These are phyloP conservation scores for Gibbula magus DNA, from an alignment of 2,888 invertebrate species.

Conservation along the genomic window DNA sequence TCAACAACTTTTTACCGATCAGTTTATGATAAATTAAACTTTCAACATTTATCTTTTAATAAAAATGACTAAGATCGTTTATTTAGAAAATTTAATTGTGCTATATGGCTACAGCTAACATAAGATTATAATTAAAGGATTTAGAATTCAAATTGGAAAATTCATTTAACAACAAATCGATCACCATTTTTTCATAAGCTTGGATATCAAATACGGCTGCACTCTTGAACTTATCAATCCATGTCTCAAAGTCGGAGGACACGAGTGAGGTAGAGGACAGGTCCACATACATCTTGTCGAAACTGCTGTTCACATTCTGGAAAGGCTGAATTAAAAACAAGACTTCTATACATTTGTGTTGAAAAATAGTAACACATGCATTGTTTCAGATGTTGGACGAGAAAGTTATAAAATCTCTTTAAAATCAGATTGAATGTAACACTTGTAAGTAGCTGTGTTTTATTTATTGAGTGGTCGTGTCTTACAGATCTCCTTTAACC, in stretches of 20 bases:
- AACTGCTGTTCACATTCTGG: constrained; percentile 6
- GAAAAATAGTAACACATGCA: too few relatives aligned
- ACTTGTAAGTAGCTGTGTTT: not conserved
- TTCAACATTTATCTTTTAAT: too few relatives aligned
- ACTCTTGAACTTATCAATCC: constrained; percentile 25
- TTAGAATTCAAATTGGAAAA: not conserved
- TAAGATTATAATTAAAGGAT: not conserved
- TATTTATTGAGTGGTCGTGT: not conserved
- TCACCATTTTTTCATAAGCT: constrained; percentile 28
- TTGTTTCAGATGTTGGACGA: too few relatives aligned
- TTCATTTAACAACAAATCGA: not conserved
- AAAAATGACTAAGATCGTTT: too few relatives aligned
- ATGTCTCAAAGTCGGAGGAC: constrained; percentile 27
- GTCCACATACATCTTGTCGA: constrained; percentile 31
- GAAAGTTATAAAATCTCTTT: too few relatives aligned
- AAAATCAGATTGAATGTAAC: too few relatives aligned
- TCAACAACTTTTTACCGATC: too few relatives aligned
- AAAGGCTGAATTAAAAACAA: constrained; percentile 24
- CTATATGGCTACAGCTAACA: not conserved
- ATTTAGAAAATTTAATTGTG: not conserved
- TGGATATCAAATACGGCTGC: constrained; percentile 25
- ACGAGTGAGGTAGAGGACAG: constrained; percentile 28
- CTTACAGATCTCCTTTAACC: too few relatives aligned
- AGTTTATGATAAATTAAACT: too few relatives aligned
- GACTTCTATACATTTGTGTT: too few relatives aligned